Evolutionary conservation across 2,113 vertebrate species (phyloP), one percentile per base, ranked within the genome.

Genomic region (Misgurnus anguillicaudatus): DNA sequence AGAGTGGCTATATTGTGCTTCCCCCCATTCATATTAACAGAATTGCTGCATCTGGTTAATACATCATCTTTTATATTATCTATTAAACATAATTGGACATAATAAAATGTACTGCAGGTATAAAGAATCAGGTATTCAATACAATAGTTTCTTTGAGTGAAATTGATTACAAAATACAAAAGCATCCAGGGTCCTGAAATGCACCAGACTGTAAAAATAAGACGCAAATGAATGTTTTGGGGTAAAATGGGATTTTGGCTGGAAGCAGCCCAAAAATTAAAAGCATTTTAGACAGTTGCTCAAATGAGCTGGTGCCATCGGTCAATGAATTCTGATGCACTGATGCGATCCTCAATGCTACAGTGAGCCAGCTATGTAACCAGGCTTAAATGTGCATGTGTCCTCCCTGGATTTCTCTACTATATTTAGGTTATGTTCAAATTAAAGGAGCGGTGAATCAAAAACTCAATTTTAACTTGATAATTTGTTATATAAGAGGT

Each of bases 251-350:
- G 38, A 65, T 65, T 65, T 19, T 67, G 41, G 39, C 68, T 70
- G 68, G 48, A 70, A 55, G 31, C 16, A 70, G 24, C 48, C 68
- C 48, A 53, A 55, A 38, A 31, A 38, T 53, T 5, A n/a, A 70
- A 53, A 6, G 31, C 36, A 11, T 55, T 70, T 70, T 70, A 19
- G 68, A 51, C 68, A 55, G 48, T 17, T 38, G 21, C 24, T 69
- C 45, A 69, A 51, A 68, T 53, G 6, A 8, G 3, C 47, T 51
- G 45, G 13, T 31, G 67, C 24, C 31, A 31, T 41, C 21, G 19
- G 21, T 51, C 16, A 51, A 69, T 69, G 9, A 51, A 53, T 69
- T 51, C 4, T n/a, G 13, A 36, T n/a, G 51, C 31, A n/a, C 31
- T 55, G 47, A 55, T 36, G 14, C 24, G 19, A 36, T 31, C 24